A percentile compares a stretch with the other conserved stretches of the same genome.
phyloP scores from a whole-genome alignment of 2,113 vertebrate species.

The Plotosus lineatus region DNA sequence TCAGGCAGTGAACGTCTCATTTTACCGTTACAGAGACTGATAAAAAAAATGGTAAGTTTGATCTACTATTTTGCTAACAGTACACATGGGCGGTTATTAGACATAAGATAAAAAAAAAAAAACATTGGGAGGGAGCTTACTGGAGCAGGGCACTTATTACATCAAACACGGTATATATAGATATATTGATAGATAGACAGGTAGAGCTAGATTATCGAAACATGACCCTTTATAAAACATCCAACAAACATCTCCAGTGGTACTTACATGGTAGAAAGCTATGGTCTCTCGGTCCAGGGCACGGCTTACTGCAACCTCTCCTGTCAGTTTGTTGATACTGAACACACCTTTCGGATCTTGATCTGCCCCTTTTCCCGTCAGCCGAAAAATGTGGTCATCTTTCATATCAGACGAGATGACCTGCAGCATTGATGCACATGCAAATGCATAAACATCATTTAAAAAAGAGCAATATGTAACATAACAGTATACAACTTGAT shows the following conservation, averaged over 20 bases:
- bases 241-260: too few species aligned
- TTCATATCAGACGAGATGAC: constrained; percentile 80
- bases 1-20: too few species aligned
- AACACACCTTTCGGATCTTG: constrained; percentile 90
- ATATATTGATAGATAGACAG: not conserved
- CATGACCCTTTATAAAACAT: too few species aligned
- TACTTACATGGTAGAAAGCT: constrained; percentile 85
- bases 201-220: too few species aligned
- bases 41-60: too few species aligned
- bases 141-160: too few species aligned
- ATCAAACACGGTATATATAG: not conserved
- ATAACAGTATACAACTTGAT: not conserved
- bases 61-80: too few species aligned
- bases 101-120: too few species aligned
- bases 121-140: too few species aligned
- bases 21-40: too few species aligned
- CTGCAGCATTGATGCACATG: constrained; percentile 64
- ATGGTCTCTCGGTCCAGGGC: constrained; percentile 84
- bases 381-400: constrained; percentile 82
- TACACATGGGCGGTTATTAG: too few species aligned
- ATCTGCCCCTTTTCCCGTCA: constrained; percentile 91
- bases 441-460: constrained; percentile 3
- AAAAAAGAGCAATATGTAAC: not conserved
- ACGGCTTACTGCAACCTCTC: constrained; percentile 85
- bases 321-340: constrained; percentile 84